Percentiles rank a stretch among this genome's conserved stretches.
These are phyloP conservation scores for Listronotus oregonensis DNA, from an alignment of 1,140 invertebrate species.

Conservation along the genomic window DNA sequence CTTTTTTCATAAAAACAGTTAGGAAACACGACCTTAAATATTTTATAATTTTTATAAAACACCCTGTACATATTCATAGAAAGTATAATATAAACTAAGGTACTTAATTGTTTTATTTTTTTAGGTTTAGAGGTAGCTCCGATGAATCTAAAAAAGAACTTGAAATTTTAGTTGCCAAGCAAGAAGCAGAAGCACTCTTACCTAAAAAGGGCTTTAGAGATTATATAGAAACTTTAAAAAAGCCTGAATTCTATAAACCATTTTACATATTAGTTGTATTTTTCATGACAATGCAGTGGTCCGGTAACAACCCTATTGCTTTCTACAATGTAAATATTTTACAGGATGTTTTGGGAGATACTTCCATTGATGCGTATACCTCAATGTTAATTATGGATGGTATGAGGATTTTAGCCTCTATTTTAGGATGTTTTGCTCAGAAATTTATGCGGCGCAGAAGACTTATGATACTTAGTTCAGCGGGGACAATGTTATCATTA, in stretches of 20 bases:
- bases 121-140: slow-evolving; percentile 54
- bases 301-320: slow-evolving; percentile 70
- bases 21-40: too few relatives aligned
- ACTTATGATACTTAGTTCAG: slow-evolving; percentile 62
- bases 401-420: slow-evolving; percentile 65
- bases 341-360: slow-evolving; percentile 57
- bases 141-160: slow-evolving; percentile 58
- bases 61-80: too few relatives aligned
- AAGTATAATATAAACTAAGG: too few relatives aligned
- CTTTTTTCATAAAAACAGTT: too few relatives aligned
- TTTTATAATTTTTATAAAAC: too few relatives aligned
- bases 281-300: slow-evolving; percentile 66
- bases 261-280: slow-evolving; percentile 64
- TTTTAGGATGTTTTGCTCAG: slow-evolving; percentile 63
- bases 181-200: slow-evolving; percentile 27
- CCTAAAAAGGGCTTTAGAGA: slow-evolving; percentile 21
- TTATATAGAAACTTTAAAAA: slow-evolving; percentile 43
- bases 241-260: slow-evolving; percentile 60
- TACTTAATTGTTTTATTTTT: not conserved
- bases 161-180: slow-evolving; percentile 57
- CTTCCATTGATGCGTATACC: slow-evolving; percentile 60
- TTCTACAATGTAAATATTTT: slow-evolving; percentile 74
- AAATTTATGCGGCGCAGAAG: slow-evolving; percentile 63
- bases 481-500: slow-evolving; percentile 61
- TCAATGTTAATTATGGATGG: slow-evolving; percentile 69